These are phyloP conservation scores for Fragum whitleyi DNA, from an alignment of 2,888 invertebrate species.

Conservation along the genomic window DNA sequence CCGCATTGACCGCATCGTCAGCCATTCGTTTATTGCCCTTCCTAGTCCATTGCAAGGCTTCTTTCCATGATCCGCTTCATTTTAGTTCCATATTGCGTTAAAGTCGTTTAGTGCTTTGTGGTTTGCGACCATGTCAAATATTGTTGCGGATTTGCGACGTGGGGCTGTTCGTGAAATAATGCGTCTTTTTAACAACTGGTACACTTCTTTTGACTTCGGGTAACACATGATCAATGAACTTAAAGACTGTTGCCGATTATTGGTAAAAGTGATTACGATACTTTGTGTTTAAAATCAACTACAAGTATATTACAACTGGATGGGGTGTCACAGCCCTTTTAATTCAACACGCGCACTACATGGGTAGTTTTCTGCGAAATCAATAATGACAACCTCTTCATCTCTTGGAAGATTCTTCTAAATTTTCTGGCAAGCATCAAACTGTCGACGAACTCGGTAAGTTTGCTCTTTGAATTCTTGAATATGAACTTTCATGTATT, in stretches of 20 bases:
- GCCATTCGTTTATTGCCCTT: conserved; percentile 47
- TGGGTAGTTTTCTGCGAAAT: conserved; percentile 32
- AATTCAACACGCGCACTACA: conserved; percentile 28
- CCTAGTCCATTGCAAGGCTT: too few relatives aligned
- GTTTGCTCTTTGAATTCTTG: conserved; percentile 18
- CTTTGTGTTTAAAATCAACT: conserved; percentile 1
- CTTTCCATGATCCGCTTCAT: conserved; percentile 36
- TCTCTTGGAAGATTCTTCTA: conserved; percentile 24
- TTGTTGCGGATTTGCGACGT: conserved; percentile 39
- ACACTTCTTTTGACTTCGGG: conserved; percentile 13
- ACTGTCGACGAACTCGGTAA: conserved; percentile 18
- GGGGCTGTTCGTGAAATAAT: conserved; percentile 34
- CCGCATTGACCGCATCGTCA: conserved; percentile 37
- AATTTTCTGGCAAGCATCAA: conserved; percentile 12
- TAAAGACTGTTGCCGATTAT: conserved; percentile 13
- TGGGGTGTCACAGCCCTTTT: conserved; percentile 14
- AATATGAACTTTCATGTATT: conserved; percentile 13
- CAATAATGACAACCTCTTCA: conserved; percentile 22
- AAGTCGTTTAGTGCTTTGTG: background rate
- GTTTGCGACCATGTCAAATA: conserved; percentile 15
- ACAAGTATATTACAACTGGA: conserved; percentile 27
- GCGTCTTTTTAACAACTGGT: background rate
- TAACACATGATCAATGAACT: conserved; percentile 22
- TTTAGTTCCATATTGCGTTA: conserved; percentile 25
- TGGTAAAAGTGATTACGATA: conserved; percentile 28